Evolutionary conservation across 1,140 invertebrate genomes (phyloP).

Genomic region (Lepeophtheirus salmonis): DNA sequence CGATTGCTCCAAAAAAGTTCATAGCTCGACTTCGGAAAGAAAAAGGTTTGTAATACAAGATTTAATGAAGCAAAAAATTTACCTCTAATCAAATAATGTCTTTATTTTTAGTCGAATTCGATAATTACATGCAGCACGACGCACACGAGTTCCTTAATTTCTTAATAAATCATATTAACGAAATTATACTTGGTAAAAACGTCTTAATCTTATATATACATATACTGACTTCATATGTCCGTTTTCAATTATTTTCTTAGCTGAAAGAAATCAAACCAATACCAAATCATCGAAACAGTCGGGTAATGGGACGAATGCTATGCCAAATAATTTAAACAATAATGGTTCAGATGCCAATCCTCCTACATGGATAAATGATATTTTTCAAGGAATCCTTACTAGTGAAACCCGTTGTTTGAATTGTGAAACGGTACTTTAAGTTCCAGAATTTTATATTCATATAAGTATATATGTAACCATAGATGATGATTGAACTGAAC

Average conservation of each 20-base stretch:
- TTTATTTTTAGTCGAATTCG: slow-evolving; percentile 40
- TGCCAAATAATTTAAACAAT: slow-evolving; percentile 16
- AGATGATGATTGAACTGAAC: not conserved
- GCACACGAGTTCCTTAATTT: slow-evolving; percentile 99
- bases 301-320: slow-evolving; percentile 11
- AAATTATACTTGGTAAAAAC: slow-evolving; percentile 64
- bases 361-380: slow-evolving; percentile 97
- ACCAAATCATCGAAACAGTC: slow-evolving; percentile 18
- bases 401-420: slow-evolving; percentile 97
- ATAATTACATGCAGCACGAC: slow-evolving; percentile 99
- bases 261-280: slow-evolving; percentile 47
- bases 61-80: too few relatives aligned
- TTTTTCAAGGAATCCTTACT: slow-evolving; percentile 96
- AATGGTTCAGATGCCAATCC: not conserved
- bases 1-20: slow-evolving; percentile 98
- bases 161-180: slow-evolving; percentile 87
- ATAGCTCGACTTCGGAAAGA: slow-evolving; percentile 93
- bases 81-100: not conserved
- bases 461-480: too few relatives aligned
- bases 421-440: slow-evolving; percentile 99
- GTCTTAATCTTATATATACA: not conserved
- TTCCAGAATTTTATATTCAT: too few relatives aligned
- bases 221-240: slow-evolving; percentile 6
- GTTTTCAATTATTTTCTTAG: not conserved
- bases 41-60: slow-evolving; percentile 51